A percentile compares a stretch with the other conserved stretches of the same genome.
phyloP scores from a whole-genome alignment of 2,888 invertebrate species.

The Deroplatys truncata region DNA sequence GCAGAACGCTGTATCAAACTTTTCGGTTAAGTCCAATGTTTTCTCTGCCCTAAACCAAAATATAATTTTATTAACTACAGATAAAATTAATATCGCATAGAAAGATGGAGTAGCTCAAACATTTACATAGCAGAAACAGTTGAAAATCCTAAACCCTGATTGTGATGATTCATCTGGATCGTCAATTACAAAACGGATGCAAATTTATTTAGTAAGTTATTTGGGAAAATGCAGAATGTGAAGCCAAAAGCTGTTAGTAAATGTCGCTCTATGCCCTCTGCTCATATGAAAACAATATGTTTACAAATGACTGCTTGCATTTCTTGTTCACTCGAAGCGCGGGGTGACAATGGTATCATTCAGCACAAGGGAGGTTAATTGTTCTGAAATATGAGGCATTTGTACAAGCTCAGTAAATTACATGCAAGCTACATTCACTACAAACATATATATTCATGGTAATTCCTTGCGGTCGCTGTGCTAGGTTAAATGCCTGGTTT shows the following conservation, averaged over 20 bases:
- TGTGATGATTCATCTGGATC: background rate
- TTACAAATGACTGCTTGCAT: background rate
- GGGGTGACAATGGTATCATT: background rate
- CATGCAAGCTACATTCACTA: background rate
- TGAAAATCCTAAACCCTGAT: too few species aligned
- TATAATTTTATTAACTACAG: too few species aligned
- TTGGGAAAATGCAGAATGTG: background rate
- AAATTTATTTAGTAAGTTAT: background rate
- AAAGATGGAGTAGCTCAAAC: too few species aligned
- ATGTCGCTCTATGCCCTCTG: background rate
- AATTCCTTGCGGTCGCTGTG: background rate
- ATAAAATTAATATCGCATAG: too few species aligned
- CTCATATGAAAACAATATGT: background rate
- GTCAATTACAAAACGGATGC: background rate
- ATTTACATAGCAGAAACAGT: too few species aligned
- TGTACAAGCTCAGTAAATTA: background rate
- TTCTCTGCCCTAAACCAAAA: too few species aligned
- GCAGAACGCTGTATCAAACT: too few species aligned
- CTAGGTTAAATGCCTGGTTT: background rate
- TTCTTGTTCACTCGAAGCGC: background rate
- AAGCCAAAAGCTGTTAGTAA: background rate
- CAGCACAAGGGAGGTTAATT: background rate
- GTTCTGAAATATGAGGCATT: background rate
- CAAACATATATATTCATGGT: background rate
- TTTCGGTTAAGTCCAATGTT: too few species aligned